These are phyloP conservation scores for Diadromus collaris DNA, from an alignment of 2,888 invertebrate genomes.

Conservation along the genomic window DNA sequence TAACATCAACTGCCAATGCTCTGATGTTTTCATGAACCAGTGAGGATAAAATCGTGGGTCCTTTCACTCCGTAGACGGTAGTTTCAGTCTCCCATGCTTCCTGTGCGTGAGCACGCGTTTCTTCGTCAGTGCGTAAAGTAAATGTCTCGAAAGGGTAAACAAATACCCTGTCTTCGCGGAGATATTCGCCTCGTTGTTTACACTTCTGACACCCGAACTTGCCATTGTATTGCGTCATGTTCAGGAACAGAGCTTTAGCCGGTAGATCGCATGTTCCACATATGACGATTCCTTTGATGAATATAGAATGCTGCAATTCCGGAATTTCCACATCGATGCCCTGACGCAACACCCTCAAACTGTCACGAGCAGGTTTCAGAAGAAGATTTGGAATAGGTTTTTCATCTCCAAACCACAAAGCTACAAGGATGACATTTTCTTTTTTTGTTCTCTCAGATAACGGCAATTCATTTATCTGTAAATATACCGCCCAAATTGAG, in stretches of 20 bases:
- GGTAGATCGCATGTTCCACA: constrained; percentile 50
- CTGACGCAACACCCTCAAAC: constrained; percentile 2
- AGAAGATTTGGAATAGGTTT: constrained; percentile 40
- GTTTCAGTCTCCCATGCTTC: not conserved
- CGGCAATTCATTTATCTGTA: constrained; percentile 9
- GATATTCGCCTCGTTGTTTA: not conserved
- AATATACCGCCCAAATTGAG: not conserved
- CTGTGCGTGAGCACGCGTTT: no score
- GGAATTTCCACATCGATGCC: constrained; percentile 13
- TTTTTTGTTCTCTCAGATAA: constrained; percentile 3
- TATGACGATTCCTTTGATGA: constrained; percentile 26
- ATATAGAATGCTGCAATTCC: not conserved
- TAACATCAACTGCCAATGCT: not conserved
- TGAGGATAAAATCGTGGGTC: not conserved
- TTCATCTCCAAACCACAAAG: constrained; percentile 41
- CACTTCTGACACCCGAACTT: no score
- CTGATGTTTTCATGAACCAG: not conserved
- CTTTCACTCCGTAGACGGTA: not conserved
- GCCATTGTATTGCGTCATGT: constrained; percentile 49
- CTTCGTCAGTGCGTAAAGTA: not conserved
- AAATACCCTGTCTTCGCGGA: not conserved
- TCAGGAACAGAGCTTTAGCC: constrained; percentile 52
- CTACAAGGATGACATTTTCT: constrained; percentile 53
- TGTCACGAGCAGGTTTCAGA: not conserved
- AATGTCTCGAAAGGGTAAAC: constrained; percentile 1